Base-by-base conservation (phyloP, 2,888 invertebrate genomes). In the Trilocha varians region DNA sequence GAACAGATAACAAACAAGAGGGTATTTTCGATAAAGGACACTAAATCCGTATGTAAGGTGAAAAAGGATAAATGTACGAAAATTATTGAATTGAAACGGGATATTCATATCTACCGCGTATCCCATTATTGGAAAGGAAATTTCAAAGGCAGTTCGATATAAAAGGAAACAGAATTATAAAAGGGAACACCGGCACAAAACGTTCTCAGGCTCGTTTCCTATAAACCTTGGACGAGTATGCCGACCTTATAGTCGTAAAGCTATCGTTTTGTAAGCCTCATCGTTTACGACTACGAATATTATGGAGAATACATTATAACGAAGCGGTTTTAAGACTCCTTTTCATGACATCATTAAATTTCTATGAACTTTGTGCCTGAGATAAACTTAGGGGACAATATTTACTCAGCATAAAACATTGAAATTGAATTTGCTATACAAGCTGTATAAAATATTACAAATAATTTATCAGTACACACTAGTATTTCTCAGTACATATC, bases 181-280 rank as follows among this genome's bases (percentile, higher is more conserved):
- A 53, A 53, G 49, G 51, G 48, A 53, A 48, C 51, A 55, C 54
- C 50, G 54, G 52, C 56, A 59, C 48, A 56, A 60, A 59, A 50
- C 48, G 42, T 44, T 52, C 48, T 46, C 44, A 41, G 39, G 44
- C 43, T 45, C 36, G 51, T 59, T 65, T 64, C 62, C 56, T 56
- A 59, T 51, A 55, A 64, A 57, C 70, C 69, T 73, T 71, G 70
- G 64, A 57, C 51, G 49, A 57, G 70, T 60, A 44, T 68, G 57
- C 55, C 57, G 69, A 69, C 70, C 65, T 67, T 62, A 62, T 39
- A 39, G 47, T 49, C 57, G 49, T 57, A 55, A 57, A 59, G 56
- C 50, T 47, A 47, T 56, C 52, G 52, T 56, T 61, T 61, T 58
- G 57, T 55, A 48, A 59, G 46, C 50, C 49, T 46, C 53, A 50